Conservation (phyloP, 2,888 invertebrate genomes). For the Tetanocera ferruginea region DNA sequence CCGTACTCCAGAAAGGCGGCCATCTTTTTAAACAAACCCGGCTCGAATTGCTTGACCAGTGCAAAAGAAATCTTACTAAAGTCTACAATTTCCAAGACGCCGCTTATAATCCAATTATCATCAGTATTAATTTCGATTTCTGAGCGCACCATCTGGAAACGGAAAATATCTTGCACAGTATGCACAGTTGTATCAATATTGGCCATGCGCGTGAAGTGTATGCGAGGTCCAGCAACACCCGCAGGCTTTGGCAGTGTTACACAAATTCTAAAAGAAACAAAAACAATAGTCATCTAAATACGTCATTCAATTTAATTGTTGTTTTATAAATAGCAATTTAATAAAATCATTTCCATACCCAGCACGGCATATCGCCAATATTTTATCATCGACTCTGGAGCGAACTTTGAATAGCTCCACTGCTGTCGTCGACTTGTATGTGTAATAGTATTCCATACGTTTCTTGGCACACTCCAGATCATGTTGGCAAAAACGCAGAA, state of each 20-base stretch:
- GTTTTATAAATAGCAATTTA: no score
- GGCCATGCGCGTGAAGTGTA: slow-evolving; percentile 72
- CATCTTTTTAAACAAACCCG: slow-evolving; percentile 60
- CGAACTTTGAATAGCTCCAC: slow-evolving; percentile 71
- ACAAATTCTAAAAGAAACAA: slow-evolving; percentile 54
- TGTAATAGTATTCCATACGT: slow-evolving; percentile 74
- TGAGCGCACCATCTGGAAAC: slow-evolving; percentile 60
- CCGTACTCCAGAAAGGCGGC: slow-evolving; percentile 61
- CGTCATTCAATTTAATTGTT: no score
- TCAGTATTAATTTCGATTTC: slow-evolving; percentile 68
- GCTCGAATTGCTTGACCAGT: slow-evolving; percentile 59
- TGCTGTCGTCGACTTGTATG: slow-evolving; percentile 66
- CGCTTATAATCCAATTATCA: slow-evolving; percentile 73
- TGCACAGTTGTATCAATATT: slow-evolving; percentile 60
- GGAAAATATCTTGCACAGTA: slow-evolving; percentile 60
- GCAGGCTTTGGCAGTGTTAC: slow-evolving; percentile 61
- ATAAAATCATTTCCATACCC: slow-evolving; percentile 55
- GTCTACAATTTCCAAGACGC: slow-evolving; percentile 74
- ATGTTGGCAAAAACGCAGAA: slow-evolving; percentile 72
- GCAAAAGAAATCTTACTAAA: slow-evolving; percentile 67
- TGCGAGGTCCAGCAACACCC: slow-evolving; percentile 70
- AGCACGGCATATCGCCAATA: slow-evolving; percentile 56
- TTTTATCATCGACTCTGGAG: slow-evolving; percentile 57
- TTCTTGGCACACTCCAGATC: slow-evolving; percentile 72
- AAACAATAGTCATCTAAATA: neutral